A percentile compares a stretch with the other conserved stretches of the same genome.
These are phyloP conservation scores for Hartigia nigra DNA, from an alignment of 2,888 invertebrate species.

Conservation along the genomic window DNA sequence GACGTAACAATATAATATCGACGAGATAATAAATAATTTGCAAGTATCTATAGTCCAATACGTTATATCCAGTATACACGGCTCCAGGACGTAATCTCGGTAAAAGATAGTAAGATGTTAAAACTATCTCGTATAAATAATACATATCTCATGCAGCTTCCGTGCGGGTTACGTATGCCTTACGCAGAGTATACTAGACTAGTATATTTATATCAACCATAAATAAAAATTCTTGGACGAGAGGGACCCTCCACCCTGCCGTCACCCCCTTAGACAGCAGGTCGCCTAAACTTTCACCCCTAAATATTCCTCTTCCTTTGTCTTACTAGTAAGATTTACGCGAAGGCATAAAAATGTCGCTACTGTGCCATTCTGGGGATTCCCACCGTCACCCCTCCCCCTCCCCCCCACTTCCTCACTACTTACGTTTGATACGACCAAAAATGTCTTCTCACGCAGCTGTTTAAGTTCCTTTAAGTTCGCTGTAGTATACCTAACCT, in stretches of 20 bases:
- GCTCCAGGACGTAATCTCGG: background rate
- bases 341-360: conserved; percentile 24
- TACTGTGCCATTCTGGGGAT: conserved; percentile 4
- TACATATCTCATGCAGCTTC: background rate
- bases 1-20: background rate
- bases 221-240: conserved; percentile 21
- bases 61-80: background rate
- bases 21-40: background rate
- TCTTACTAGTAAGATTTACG: conserved; percentile 22
- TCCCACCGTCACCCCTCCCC: background rate
- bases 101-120: background rate
- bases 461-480: conserved; percentile 17
- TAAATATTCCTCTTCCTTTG: conserved; percentile 24
- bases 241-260: conserved; percentile 1
- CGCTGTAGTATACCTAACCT: background rate
- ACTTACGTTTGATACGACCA: conserved; percentile 4
- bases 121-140: conserved; percentile 10
- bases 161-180: background rate
- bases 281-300: conserved; percentile 27
- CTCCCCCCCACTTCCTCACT: background rate
- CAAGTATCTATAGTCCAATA: background rate
- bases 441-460: conserved; percentile 16
- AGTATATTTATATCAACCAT: conserved; percentile 19
- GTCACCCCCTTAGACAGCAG: conserved; percentile 13
- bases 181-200: background rate